Base-by-base conservation (phyloP, 2,888 invertebrate genomes). In the Lochmaea crataegi region DNA sequence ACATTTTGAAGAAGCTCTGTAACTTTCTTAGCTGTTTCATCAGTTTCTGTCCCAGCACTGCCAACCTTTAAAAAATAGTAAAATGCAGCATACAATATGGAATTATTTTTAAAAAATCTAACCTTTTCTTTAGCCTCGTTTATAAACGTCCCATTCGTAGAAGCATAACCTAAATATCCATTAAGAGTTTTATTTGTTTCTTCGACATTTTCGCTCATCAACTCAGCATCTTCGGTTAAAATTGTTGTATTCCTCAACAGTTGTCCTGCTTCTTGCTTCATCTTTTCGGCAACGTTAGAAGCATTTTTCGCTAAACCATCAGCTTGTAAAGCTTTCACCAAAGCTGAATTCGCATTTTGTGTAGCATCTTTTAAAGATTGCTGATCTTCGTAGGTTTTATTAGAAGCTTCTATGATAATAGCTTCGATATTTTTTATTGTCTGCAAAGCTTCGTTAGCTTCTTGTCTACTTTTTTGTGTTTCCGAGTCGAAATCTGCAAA, bases 401-500 rank as follows among this genome's bases (percentile, higher is more conserved):
- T 86, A 68, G 92, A 91, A 0, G 97, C 95, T 78, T 94, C 92
- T 42, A 87, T 83, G 53, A 97, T 93, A 75, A 92, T 88, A 69
- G 89, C 86, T 81, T 94, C 91, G 72, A 98, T 97, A 72, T 91
- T 90, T 0, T 93, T 91, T n/a, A 97, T 93, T 74, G 92, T 91
- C 75, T 90, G 86, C 9, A 96, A 87, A 0, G 98, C 96, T 76
- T 93, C 90, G 51, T 92, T 89, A 0, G 98, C 97, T 78, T 92
- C 92, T 65, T 92, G 90, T 71, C 95, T 94, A 72, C 96, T 97
- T 76, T 93, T 93, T 78, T 95, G 92, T 0, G 98, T 96, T 87
- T 96, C 93, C 69, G 94, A 91, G 85, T 97, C 96, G 88, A 98
- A 99, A 84, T 93, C 95, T 94, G 82, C 63, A 82, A 82, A 26